Percentiles rank a stretch among this genome's conserved stretches.
Conservation (phyloP, 1,140 invertebrate genomes). For the Thalassaphorura encarpata region DNA sequence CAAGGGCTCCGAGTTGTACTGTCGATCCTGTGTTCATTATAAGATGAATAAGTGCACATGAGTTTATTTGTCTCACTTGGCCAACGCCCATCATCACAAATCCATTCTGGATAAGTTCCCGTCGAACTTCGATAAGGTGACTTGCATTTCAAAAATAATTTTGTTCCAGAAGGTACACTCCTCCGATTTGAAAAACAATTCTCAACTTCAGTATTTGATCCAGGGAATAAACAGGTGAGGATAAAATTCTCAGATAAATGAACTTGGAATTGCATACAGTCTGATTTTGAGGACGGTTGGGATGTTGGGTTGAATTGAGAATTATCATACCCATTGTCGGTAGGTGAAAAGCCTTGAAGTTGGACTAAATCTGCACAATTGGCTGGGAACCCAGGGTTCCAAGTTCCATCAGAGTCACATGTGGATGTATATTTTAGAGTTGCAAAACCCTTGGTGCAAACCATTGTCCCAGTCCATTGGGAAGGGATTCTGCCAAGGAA, state of each 20-base stretch:
- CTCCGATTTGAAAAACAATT: background rate
- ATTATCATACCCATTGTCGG: background rate
- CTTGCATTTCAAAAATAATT: slow-evolving; percentile 7
- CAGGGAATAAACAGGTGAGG: slow-evolving; percentile 10
- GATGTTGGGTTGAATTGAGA: background rate
- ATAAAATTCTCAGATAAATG: slow-evolving; percentile 8
- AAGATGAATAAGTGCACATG: slow-evolving; percentile 4
- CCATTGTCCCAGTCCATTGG: slow-evolving; percentile 4
- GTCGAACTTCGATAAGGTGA: slow-evolving; percentile 3
- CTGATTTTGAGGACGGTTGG: background rate
- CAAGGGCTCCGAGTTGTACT: background rate
- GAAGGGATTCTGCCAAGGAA: slow-evolving; percentile 4
- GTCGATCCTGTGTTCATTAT: background rate
- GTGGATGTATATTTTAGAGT: background rate
- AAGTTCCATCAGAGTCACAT: background rate
- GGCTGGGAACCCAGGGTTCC: background rate
- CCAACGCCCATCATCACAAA: slow-evolving; percentile 17
- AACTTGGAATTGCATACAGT: background rate
- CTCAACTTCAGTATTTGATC: background rate
- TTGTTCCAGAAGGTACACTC: slow-evolving; percentile 9
- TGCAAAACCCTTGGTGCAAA: background rate
- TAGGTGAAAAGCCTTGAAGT: background rate
- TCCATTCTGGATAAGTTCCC: slow-evolving; percentile 2
- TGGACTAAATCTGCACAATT: slow-evolving; percentile 7
- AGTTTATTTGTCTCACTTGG: slow-evolving; percentile 11